phyloP scores from a whole-genome alignment of 2,888 invertebrate genomes.

The Marronus borbonicus region DNA sequence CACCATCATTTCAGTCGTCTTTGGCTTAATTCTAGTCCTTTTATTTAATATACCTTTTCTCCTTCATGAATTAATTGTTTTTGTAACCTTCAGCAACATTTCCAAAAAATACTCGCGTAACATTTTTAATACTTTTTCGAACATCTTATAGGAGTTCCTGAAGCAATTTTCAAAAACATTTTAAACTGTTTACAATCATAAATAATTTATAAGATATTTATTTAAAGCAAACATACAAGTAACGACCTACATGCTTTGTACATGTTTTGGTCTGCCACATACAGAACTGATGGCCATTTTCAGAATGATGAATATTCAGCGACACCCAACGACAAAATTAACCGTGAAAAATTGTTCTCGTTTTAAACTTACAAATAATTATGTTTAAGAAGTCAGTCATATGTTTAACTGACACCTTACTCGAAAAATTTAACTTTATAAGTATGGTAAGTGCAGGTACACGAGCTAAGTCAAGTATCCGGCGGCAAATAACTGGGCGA shows the following conservation, averaged over 20 bases:
- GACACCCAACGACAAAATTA: slow-evolving; percentile 6
- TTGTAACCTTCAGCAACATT: too few species aligned
- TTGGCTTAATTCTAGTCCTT: too few species aligned
- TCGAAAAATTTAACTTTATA: not conserved
- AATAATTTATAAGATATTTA: not conserved
- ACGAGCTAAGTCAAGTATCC: not conserved
- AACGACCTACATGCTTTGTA: too few species aligned
- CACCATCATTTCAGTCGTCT: too few species aligned
- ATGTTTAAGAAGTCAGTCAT: slow-evolving; percentile 17
- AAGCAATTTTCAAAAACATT: not conserved
- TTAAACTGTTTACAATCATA: not conserved
- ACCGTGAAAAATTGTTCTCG: slow-evolving; percentile 20
- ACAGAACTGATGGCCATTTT: not conserved
- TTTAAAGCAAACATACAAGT: not conserved
- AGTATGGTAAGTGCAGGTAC: not conserved
- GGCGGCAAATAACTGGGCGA: not conserved
- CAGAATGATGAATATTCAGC: slow-evolving; percentile 32
- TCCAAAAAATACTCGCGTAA: too few species aligned
- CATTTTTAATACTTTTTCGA: not conserved
- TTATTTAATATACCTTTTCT: too few species aligned
- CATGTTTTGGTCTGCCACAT: not conserved
- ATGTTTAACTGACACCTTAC: slow-evolving; percentile 11
- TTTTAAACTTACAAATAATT: slow-evolving; percentile 36
- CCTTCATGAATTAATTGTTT: too few species aligned
- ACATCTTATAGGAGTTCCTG: not conserved